Evolutionary conservation across 2,888 invertebrate genomes (phyloP).

Genomic region (Tricholauxania praeusta): DNA sequence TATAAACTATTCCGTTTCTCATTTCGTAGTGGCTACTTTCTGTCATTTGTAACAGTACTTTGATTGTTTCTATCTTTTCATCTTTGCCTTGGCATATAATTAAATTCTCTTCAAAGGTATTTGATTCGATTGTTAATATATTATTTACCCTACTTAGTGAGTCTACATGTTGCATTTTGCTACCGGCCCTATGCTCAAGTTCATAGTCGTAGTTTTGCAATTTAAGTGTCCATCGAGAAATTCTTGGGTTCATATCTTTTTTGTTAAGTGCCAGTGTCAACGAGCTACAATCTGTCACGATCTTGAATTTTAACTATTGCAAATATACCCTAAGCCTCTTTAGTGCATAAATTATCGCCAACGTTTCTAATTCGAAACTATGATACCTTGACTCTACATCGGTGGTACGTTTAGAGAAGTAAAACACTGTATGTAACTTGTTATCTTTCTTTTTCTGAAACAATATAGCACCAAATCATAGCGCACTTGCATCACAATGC

Average conservation of each 20-base stretch:
- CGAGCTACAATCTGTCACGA: conserved; percentile 4
- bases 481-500: no score
- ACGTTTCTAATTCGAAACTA: no score
- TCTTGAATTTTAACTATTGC: no score
- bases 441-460: no score
- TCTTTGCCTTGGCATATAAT: conserved; percentile 17
- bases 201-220: background rate
- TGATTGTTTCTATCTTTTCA: background rate
- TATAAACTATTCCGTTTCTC: no score
- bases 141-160: conserved; percentile 29
- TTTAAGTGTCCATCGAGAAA: conserved; percentile 17
- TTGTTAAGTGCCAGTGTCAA: background rate
- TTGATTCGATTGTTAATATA: conserved; percentile 28
- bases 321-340: no score
- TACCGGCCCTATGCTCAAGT: conserved; percentile 28
- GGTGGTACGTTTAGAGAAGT: no score
- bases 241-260: background rate
- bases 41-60: background rate
- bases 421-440: no score
- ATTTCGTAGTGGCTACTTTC: no score
- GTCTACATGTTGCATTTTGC: conserved; percentile 33
- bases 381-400: no score
- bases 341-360: no score
- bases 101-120: conserved; percentile 34
- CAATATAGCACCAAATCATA: no score